Evolutionary conservation across 2,888 invertebrate genomes (phyloP).

Genomic region (Patella pellucida): DNA sequence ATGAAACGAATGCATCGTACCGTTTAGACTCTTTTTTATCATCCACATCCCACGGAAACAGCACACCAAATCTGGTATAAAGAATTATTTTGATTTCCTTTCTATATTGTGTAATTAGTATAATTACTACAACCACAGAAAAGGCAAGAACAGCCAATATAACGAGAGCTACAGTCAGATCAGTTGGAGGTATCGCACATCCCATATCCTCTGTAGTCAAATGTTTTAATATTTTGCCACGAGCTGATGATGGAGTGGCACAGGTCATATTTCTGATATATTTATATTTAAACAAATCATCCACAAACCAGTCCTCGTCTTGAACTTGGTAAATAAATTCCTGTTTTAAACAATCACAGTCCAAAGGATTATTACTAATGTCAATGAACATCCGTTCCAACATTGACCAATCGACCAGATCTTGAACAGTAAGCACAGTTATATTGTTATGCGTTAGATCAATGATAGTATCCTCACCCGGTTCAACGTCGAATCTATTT

Average conservation of each 20-base stretch:
- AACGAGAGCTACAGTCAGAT: neutral
- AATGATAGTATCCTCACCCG: constrained; percentile 16
- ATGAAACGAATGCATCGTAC: constrained; percentile 91
- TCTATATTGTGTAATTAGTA: constrained; percentile 22
- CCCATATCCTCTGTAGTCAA: constrained; percentile 27
- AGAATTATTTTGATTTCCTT: constrained; percentile 47
- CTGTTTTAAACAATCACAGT: constrained; percentile 44
- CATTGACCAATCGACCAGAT: constrained; percentile 36
- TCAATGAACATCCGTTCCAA: constrained; percentile 47
- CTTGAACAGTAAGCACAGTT: constrained; percentile 35
- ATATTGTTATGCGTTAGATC: constrained; percentile 43
- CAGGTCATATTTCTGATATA: constrained; percentile 42
- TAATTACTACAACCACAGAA: constrained; percentile 21
- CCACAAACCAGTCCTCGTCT: constrained; percentile 17
- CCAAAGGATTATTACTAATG: constrained; percentile 47
- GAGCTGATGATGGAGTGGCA: constrained; percentile 32
- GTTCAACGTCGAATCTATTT: neutral
- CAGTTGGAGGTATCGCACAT: constrained; percentile 17
- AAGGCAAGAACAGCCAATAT: constrained; percentile 24
- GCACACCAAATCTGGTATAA: constrained; percentile 56
- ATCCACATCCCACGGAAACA: constrained; percentile 47
- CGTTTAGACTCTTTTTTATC: constrained; percentile 17
- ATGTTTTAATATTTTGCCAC: constrained; percentile 28
- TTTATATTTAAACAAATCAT: constrained; percentile 29
- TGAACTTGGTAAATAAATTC: constrained; percentile 20